These are phyloP conservation scores for Pagrus major DNA, from an alignment of 2,113 vertebrate genomes.

Conservation along the genomic window DNA sequence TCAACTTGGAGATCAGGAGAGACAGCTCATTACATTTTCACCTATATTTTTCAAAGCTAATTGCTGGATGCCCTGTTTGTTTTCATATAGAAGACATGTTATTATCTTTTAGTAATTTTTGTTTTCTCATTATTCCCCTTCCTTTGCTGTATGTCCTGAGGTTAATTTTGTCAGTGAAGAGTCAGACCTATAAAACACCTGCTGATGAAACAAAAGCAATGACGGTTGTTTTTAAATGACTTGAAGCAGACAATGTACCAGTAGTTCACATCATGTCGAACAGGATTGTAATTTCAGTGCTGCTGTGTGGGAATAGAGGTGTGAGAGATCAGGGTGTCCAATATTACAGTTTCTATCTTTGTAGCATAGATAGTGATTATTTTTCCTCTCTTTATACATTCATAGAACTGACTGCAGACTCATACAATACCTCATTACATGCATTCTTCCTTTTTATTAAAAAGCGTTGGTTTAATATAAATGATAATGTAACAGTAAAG, in stretches of 20 bases:
- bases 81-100: background rate
- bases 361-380: background rate
- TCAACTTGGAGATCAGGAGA: background rate
- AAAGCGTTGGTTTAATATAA: slow-evolving; percentile 9
- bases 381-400: slow-evolving; percentile 12
- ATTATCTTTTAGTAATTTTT: background rate
- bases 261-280: slow-evolving; percentile 13
- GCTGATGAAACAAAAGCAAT: slow-evolving; percentile 23
- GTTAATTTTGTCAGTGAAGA: slow-evolving; percentile 13
- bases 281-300: slow-evolving; percentile 5
- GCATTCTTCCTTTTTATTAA: slow-evolving; percentile 4
- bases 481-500: slow-evolving; percentile 3
- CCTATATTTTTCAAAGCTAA: background rate
- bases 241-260: background rate
- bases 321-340: background rate
- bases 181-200: slow-evolving; percentile 17
- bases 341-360: slow-evolving; percentile 14
- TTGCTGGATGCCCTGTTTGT: background rate
- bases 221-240: slow-evolving; percentile 25
- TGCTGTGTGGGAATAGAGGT: background rate
- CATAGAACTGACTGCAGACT: background rate
- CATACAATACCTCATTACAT: slow-evolving; percentile 19
- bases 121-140: slow-evolving; percentile 21
- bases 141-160: background rate
- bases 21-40: background rate